These are phyloP conservation scores for Dipodomys ordii DNA, from an alignment of 2,113 vertebrate genomes.

Conservation along the genomic window DNA sequence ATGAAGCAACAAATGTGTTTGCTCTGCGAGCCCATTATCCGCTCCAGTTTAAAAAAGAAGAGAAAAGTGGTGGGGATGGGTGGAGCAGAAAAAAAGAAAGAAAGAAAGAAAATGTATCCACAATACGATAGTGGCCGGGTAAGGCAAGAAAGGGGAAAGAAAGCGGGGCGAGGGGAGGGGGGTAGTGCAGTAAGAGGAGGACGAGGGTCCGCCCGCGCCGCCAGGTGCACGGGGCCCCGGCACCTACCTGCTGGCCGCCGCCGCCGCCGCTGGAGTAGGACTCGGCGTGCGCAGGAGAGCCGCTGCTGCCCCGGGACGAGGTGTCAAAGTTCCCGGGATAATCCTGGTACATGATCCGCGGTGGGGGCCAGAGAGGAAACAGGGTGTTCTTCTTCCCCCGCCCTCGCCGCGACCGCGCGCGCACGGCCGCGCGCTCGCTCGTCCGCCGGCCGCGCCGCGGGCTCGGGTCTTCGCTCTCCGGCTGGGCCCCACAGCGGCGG, in stretches of 20 bases:
- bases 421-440: slow-evolving; percentile 67
- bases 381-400: slow-evolving; percentile 83
- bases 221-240: slow-evolving; percentile 67
- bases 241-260: slow-evolving; percentile 93
- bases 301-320: slow-evolving; percentile 98
- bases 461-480: slow-evolving; percentile 22
- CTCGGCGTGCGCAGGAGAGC: slow-evolving; percentile 95
- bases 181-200: background rate
- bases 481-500: slow-evolving; percentile 7
- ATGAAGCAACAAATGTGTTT: background rate
- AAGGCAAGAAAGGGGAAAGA: slow-evolving; percentile 21
- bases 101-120: background rate
- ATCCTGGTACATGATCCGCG: slow-evolving; percentile 99
- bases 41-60: background rate
- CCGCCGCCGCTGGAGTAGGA: slow-evolving; percentile 93
- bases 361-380: slow-evolving; percentile 85
- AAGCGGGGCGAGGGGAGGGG: background rate
- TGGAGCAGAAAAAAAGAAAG: background rate
- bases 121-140: slow-evolving; percentile 9
- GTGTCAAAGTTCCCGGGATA: slow-evolving; percentile 98
- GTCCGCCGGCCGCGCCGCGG: slow-evolving; percentile 54
- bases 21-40: slow-evolving; percentile 17
- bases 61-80: slow-evolving; percentile 12
- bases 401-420: slow-evolving; percentile 80
- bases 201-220: background rate